A percentile compares a stretch with the other conserved stretches of the same genome.
Conservation (phyloP, 2,797 vertebrate genomes). For the Lepus townsendii region DNA sequence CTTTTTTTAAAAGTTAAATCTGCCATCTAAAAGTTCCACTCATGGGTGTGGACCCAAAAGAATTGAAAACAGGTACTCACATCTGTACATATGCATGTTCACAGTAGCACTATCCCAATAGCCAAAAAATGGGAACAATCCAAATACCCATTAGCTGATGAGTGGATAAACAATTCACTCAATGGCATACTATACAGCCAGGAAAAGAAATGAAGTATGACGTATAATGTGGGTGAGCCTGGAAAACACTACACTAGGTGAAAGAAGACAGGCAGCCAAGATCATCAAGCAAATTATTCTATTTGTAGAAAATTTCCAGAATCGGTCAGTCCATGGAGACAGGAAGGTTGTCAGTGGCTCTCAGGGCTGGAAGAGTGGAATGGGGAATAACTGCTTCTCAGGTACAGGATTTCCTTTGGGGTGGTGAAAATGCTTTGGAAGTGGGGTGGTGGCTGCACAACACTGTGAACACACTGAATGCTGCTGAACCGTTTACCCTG, state of each 20-base stretch:
- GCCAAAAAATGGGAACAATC: not conserved
- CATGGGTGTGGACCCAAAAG: not conserved
- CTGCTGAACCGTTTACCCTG: not conserved
- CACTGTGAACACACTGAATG: too few relatives aligned
- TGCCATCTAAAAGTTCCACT: not conserved
- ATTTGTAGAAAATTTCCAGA: not conserved
- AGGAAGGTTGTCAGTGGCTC: not conserved
- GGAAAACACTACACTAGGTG: constrained; percentile 1
- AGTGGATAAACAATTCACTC: not conserved
- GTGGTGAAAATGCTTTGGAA: not conserved
- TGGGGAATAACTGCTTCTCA: not conserved
- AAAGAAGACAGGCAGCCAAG: not conserved
- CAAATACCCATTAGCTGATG: not conserved
- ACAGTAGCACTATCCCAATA: not conserved
- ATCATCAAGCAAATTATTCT: not conserved
- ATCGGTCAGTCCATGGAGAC: not conserved
- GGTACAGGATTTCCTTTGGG: not conserved
- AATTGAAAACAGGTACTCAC: not conserved
- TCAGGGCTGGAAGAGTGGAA: not conserved
- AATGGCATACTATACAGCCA: not conserved
- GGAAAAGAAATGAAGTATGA: not conserved
- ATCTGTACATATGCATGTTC: not conserved
- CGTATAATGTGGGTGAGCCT: not conserved
- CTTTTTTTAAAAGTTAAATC: too few relatives aligned
- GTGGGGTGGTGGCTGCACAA: too few relatives aligned